phyloP scores from a whole-genome alignment of 2,888 invertebrate genomes.

The Pimpla rufipes region DNA sequence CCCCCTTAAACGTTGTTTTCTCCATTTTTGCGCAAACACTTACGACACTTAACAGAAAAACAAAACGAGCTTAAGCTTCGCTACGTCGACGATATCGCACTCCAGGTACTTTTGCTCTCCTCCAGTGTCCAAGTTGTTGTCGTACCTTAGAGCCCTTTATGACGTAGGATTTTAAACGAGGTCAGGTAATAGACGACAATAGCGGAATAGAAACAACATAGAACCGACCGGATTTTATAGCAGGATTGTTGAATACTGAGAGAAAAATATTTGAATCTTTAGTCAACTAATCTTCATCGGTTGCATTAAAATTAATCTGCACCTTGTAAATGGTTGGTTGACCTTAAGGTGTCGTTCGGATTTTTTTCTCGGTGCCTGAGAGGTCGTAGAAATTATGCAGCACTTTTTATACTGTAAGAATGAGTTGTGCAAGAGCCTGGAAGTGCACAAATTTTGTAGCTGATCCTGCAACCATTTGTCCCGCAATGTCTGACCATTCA shows the following conservation, averaged over 20 bases:
- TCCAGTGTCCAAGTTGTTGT: slow-evolving; percentile 17
- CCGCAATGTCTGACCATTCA: slow-evolving; percentile 39
- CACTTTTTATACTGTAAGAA: slow-evolving; percentile 1
- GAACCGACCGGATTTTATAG: background rate
- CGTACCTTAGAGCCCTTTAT: slow-evolving; percentile 54
- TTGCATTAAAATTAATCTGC: background rate
- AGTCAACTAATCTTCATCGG: background rate
- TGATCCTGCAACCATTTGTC: background rate
- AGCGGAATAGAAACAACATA: background rate
- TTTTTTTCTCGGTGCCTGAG: slow-evolving; percentile 16
- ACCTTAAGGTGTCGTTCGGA: background rate
- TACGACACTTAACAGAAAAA: slow-evolving; percentile 65
- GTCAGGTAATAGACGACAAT: slow-evolving; percentile 10
- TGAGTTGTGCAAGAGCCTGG: slow-evolving; percentile 60
- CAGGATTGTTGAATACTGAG: slow-evolving; percentile 3
- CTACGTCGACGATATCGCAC: slow-evolving; percentile 77
- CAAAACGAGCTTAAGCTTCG: slow-evolving; percentile 74
- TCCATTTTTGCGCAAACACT: slow-evolving; percentile 29
- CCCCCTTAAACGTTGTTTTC: slow-evolving; percentile 46
- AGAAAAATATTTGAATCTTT: background rate
- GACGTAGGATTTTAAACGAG: slow-evolving; percentile 44
- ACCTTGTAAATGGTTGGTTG: background rate
- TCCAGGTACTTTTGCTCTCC: slow-evolving; percentile 80
- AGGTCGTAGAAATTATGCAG: slow-evolving; percentile 25
- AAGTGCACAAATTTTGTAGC: slow-evolving; percentile 43